A percentile compares a stretch with the other conserved stretches of the same genome.
These are phyloP conservation scores for Akabosia matsudoensis DNA, from an alignment of 1,140 invertebrate genomes.

Conservation along the genomic window DNA sequence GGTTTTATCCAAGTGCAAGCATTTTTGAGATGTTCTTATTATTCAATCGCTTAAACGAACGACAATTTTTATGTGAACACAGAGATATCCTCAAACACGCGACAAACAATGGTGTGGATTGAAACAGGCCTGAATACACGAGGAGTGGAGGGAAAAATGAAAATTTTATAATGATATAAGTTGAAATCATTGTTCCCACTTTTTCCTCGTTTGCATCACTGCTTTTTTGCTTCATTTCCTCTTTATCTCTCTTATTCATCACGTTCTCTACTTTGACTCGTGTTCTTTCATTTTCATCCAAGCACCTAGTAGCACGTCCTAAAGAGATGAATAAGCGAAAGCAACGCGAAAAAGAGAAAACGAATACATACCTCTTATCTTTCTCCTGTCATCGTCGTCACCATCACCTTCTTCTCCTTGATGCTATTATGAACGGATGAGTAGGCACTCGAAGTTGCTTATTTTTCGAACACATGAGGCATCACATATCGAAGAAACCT, in stretches of 20 bases:
- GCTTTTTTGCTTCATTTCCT: conserved; percentile 19
- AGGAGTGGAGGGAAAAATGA: not conserved
- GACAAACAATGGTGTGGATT: not conserved
- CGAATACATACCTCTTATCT: not conserved
- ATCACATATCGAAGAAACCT: too few species aligned
- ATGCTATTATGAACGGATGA: not conserved
- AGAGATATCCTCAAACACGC: too few species aligned
- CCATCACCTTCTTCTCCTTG: not conserved
- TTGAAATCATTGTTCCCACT: conserved; percentile 25
- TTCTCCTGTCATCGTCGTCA: not conserved
- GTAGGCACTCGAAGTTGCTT: not conserved
- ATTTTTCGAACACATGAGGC: not conserved
- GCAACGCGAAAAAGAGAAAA: not conserved
- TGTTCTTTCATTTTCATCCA: not conserved
- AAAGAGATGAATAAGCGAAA: not conserved
- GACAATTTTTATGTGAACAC: too few species aligned
- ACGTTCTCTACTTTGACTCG: not conserved
- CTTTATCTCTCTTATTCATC: conserved; percentile 8
- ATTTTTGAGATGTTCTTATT: too few species aligned
- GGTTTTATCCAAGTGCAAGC: too few species aligned
- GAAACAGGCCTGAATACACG: not conserved
- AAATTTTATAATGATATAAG: conserved; percentile 23
- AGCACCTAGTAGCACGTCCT: not conserved
- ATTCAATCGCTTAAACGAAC: too few species aligned
- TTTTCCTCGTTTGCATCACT: conserved; percentile 20